Conservation (phyloP, 2,888 invertebrate species). For the Ormyrus rosae region DNA sequence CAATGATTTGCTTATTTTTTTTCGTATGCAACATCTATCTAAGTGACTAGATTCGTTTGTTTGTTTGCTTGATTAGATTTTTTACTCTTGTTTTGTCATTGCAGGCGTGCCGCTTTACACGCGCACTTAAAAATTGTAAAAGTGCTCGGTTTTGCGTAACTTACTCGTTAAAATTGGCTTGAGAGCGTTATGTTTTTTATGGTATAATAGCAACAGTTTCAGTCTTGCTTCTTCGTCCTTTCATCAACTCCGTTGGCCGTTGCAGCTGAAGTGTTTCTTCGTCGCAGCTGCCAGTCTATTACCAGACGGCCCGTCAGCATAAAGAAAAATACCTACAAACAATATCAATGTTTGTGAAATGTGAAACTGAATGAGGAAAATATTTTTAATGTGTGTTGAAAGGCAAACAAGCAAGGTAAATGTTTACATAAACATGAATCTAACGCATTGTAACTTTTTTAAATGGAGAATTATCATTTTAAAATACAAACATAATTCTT, state of each 20-base stretch:
- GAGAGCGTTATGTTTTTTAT: constrained; percentile 41
- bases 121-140: constrained; percentile 38
- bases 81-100: constrained; percentile 20
- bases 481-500: constrained; percentile 57
- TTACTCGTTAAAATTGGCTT: constrained; percentile 35
- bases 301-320: constrained; percentile 93
- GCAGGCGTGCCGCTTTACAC: constrained; percentile 15
- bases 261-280: constrained; percentile 74
- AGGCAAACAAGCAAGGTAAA: not conserved
- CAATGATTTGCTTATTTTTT: constrained; percentile 35
- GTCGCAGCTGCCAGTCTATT: constrained; percentile 84
- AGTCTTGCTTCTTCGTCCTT: constrained; percentile 77
- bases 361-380: not conserved
- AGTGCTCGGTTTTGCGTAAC: constrained; percentile 29
- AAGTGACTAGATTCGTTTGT: constrained; percentile 53
- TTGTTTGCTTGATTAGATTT: constrained; percentile 7
- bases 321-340: constrained; percentile 85
- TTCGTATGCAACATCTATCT: constrained; percentile 35
- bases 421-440: too few relatives aligned
- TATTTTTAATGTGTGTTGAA: not conserved
- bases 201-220: constrained; percentile 62
- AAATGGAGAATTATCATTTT: too few relatives aligned
- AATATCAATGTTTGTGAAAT: constrained; percentile 2
- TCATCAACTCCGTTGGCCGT: constrained; percentile 76
- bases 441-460: too few relatives aligned